These are phyloP conservation scores for Bradypus variegatus DNA, from an alignment of 2,797 vertebrate species.

Conservation along the genomic window DNA sequence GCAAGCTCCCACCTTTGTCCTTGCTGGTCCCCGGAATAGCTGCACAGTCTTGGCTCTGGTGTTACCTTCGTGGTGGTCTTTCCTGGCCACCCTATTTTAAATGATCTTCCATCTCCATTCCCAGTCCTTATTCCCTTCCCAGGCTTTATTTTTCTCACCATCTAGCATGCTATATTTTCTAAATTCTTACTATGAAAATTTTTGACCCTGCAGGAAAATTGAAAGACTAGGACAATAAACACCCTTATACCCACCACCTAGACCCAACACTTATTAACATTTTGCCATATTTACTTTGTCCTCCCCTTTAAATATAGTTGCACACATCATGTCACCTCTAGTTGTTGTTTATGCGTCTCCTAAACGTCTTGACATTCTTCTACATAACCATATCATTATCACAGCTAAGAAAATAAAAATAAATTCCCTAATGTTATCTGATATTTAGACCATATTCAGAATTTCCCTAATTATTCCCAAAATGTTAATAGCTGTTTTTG, in stretches of 20 bases:
- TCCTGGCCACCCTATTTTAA: not conserved
- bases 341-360: not conserved
- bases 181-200: not conserved
- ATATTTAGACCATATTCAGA: not conserved
- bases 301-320: not conserved
- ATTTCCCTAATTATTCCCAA: not conserved
- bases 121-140: not conserved
- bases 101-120: not conserved
- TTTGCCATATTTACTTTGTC: not conserved
- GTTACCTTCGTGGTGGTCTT: not conserved
- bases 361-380: not conserved
- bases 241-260: not conserved
- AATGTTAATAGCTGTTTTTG: not conserved
- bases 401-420: not conserved
- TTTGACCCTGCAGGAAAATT: not conserved
- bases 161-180: not conserved
- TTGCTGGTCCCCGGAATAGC: not conserved
- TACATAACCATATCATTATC: not conserved
- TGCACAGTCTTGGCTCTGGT: not conserved
- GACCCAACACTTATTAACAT: not conserved
- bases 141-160: not conserved
- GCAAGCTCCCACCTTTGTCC: not conserved
- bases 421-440: not conserved
- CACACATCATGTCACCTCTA: not conserved
- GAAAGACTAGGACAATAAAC: not conserved